Conservation (phyloP, 2,888 invertebrate species). For the Folsomia manolachei region DNA sequence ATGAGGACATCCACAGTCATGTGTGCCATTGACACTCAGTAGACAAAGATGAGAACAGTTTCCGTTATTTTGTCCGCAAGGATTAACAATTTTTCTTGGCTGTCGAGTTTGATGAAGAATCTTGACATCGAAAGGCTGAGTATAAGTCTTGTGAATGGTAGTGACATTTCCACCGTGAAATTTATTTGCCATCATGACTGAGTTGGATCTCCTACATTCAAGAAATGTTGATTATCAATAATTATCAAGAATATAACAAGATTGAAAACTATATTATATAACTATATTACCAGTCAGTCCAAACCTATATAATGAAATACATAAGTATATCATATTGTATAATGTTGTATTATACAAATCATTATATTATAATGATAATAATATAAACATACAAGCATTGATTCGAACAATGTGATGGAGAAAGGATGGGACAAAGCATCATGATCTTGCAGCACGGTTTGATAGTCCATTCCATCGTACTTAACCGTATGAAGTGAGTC, state of each 20-base stretch:
- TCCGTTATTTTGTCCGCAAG: constrained; percentile 69
- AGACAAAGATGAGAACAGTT: constrained; percentile 80
- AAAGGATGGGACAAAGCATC: constrained; percentile 81
- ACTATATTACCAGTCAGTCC: constrained; percentile 61
- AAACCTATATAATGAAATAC: constrained; percentile 1
- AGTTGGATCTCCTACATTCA: constrained; percentile 78
- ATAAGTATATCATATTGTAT: too few species aligned
- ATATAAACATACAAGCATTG: constrained; percentile 85
- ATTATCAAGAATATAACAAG: too few species aligned
- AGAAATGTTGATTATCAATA: too few species aligned
- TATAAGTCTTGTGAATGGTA: constrained; percentile 74
- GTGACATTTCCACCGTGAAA: constrained; percentile 75
- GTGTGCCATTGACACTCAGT: constrained; percentile 63
- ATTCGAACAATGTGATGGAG: constrained; percentile 79
- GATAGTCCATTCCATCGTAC: constrained; percentile 74
- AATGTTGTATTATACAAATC: too few species aligned
- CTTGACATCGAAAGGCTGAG: constrained; percentile 88
- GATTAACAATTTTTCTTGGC: constrained; percentile 62
- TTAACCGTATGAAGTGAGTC: constrained; percentile 81
- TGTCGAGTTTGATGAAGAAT: constrained; percentile 75
- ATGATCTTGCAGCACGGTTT: constrained; percentile 68
- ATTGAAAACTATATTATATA: too few species aligned
- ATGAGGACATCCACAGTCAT: constrained; percentile 79
- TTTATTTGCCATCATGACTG: constrained; percentile 82
- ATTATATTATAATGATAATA: too few species aligned